Evolutionary conservation across 2,797 vertebrate genomes (phyloP), one percentile per base, ranked within the genome.

Genomic region (Tenualosa ilisha): DNA sequence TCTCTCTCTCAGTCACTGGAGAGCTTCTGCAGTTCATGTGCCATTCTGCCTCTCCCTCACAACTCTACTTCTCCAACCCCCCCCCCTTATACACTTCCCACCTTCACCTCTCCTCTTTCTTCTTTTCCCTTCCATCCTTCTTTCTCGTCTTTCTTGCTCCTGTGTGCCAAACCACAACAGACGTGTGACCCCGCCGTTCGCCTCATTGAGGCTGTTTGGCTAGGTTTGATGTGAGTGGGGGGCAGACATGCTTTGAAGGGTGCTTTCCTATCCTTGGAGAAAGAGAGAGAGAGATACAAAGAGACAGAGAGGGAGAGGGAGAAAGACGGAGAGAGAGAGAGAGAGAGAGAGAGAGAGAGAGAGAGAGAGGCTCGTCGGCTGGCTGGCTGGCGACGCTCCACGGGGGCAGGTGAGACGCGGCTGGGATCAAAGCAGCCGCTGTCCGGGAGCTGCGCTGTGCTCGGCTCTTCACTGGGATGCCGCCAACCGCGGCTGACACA

Each of bases 91-190:
- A 50, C 50, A 51, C 26, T n/a, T 9, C 11, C 11, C 13, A 13
- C 53, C 83, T 22, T 26, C 15, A 50, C 49, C 20, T 51, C 63
- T 86, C 68, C 84, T 82, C 84, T 84, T 86, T 61, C 65, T 22
- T 86, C 31, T 54, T 37, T 83, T 24, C 81, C 86, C 20, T 51
- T 87, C 82, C 84, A 81, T 63, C 82, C 61, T 5, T 2, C 31
- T 26, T 4, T 46, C 68, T 53, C 65, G 7, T 86, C 37, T 26
- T 4, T 46, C 68, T 53, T 31, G 31, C 65, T 40, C 65, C 65
- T 72, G 65, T 72, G 81, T 83, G 81, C 85, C 83, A 88, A 89
- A 88, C 86, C 88, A 89, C 89, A 88, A 89, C 85, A 90, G 54
- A 88, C 63, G 37, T 37, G 54, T 82, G 68, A 89, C 83, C 84